Evolutionary conservation across 2,797 vertebrate species (phyloP).

Genomic region (Hemitrygon akajei): DNA sequence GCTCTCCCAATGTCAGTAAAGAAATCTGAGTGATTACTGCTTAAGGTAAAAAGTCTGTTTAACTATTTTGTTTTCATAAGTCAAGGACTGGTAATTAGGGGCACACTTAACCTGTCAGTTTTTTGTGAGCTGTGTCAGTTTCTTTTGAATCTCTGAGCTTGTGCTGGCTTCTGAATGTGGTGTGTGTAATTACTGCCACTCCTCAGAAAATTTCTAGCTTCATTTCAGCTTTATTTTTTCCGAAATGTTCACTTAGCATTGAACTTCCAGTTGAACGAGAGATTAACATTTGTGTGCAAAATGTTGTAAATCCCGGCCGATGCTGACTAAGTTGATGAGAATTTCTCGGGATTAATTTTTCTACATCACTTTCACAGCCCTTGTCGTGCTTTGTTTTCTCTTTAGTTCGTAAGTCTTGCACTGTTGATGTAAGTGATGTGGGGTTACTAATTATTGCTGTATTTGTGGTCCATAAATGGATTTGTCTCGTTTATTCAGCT

Average conservation of each 20-base stretch:
- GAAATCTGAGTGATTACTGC: background rate
- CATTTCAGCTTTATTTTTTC: constrained; percentile 2
- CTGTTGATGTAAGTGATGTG: background rate
- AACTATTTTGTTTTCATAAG: background rate
- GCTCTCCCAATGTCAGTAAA: background rate
- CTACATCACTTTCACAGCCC: background rate
- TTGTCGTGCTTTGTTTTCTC: background rate
- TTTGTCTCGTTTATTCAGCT: background rate
- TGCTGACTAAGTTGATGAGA: background rate
- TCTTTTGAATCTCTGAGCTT: background rate
- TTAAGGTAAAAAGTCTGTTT: constrained; percentile 3
- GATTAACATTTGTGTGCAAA: background rate
- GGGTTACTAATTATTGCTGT: background rate
- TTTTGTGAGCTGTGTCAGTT: constrained; percentile 2
- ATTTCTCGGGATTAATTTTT: background rate
- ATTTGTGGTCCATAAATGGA: background rate
- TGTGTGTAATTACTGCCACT: background rate
- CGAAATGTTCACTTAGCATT: background rate
- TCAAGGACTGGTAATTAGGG: constrained; percentile 8
- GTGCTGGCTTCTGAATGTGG: background rate
- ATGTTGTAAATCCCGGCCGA: background rate
- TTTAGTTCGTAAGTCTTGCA: background rate
- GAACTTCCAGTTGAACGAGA: background rate
- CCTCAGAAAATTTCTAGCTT: background rate
- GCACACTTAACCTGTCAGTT: background rate